These are phyloP conservation scores for Chironomus riparius DNA, from an alignment of 2,888 invertebrate species.

Conservation along the genomic window DNA sequence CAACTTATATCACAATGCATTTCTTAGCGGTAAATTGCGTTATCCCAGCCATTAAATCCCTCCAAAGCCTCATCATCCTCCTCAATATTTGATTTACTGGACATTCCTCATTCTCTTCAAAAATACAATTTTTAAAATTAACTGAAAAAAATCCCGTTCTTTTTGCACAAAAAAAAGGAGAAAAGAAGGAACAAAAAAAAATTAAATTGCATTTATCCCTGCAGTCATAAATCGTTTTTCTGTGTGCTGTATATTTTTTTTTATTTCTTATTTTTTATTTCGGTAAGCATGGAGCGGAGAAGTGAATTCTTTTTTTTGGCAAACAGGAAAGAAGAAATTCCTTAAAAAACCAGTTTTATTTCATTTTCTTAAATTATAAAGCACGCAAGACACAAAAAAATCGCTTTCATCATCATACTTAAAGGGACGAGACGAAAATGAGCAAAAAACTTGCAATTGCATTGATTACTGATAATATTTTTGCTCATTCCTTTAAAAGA, in stretches of 20 bases:
- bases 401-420: neutral
- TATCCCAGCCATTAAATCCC: too few species aligned
- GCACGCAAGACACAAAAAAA: neutral
- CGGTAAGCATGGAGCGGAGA: neutral
- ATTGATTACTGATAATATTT: neutral
- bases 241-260: neutral
- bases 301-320: neutral
- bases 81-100: too few species aligned
- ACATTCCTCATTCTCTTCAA: neutral
- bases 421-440: neutral
- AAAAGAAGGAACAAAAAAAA: neutral
- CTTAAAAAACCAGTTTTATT: neutral
- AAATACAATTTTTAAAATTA: slow-evolving; percentile 15
- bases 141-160: slow-evolving; percentile 11
- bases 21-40: too few species aligned
- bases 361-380: neutral
- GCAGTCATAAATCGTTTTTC: slow-evolving; percentile 12
- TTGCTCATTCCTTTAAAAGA: neutral
- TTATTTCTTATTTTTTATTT: neutral
- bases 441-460: neutral
- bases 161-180: neutral
- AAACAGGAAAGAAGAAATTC: neutral
- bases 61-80: too few species aligned
- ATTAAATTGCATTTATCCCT: slow-evolving; percentile 14
- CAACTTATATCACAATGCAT: too few species aligned